Base-by-base conservation (phyloP, 2,113 vertebrate genomes). In the Muntiacus reevesi region DNA sequence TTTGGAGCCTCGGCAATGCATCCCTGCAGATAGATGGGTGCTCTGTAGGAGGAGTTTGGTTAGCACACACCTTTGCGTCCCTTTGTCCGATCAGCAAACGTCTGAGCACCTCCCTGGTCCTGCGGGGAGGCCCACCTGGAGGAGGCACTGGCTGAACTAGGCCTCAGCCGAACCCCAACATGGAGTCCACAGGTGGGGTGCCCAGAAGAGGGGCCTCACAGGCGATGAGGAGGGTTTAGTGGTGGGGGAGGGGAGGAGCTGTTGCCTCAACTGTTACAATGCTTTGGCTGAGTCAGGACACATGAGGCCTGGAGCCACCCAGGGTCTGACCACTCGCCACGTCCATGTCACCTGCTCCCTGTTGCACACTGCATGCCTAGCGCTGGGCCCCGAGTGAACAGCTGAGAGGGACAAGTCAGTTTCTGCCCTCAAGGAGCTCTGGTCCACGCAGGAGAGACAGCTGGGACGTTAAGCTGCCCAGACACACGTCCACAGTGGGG, bases 281-380 rank as follows among this genome's bases (percentile, higher is more conserved):
- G 7, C 25, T 82, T 40, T 45, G 2, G 64, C n/a, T 40, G 19
- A 27, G 19, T 27, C 16, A 64, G 67, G 23, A 45, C n/a, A 12
- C 4, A 1, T 27, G 36, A 2, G 40, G 50, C 43, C 25, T 36
- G 36, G 28, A 76, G 30, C 57, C 33, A 9, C 11, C 6, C 5
- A 43, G 15, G 19, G 10, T 15, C 52, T 60, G 19, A 13, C 79
- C 1, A 1, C 54, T 28, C 0, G 2, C 36, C 7, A 2, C 1
- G 40, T n/a, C 11, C 60, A 52, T 1, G 1, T 60, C 3, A 14
- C 54, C 47, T 6, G 5, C 16, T n/a, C 6, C 57, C 28, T 79
- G 50, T 43, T 12, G n/a, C 36, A 33, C 25, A 0, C 84, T 57
- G 6, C 28, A 2, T 33, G 59, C 27, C 13, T 1, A 52, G 7